phyloP scores from a whole-genome alignment of 2,888 invertebrate species.

The Boloria euphrosyne region DNA sequence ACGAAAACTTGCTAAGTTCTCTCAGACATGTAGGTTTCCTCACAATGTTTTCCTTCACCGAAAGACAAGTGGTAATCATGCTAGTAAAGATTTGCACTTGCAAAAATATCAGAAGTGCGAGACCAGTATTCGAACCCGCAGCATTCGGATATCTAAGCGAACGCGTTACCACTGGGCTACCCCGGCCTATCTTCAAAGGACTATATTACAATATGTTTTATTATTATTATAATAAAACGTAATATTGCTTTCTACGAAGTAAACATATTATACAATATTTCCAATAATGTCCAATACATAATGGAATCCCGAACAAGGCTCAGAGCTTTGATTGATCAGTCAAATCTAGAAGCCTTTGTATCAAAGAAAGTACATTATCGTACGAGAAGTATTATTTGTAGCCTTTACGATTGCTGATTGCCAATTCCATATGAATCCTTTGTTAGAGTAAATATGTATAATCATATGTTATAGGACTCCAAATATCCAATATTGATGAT shows the following conservation, averaged over 20 bases:
- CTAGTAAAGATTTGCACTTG: too few species aligned
- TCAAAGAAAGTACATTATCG: conserved; percentile 34
- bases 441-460: conserved; percentile 1
- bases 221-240: too few species aligned
- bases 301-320: conserved; percentile 24
- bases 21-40: too few species aligned
- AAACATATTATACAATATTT: neutral
- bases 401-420: conserved; percentile 36
- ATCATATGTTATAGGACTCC: neutral
- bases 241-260: neutral
- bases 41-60: too few species aligned
- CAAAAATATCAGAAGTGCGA: too few species aligned
- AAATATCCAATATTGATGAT: too few species aligned
- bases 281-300: conserved; percentile 11
- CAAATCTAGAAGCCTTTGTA: conserved; percentile 25
- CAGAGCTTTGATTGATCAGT: conserved; percentile 26
- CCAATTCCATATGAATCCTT: conserved; percentile 33
- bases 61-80: too few species aligned
- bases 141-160: too few species aligned
- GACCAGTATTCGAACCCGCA: too few species aligned
- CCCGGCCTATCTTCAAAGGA: neutral
- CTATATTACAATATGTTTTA: neutral
- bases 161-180: too few species aligned
- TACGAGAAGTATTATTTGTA: conserved; percentile 30
- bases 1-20: too few species aligned